Percentiles rank a stretch among this genome's conserved stretches.
Conservation (phyloP, 2,113 vertebrate genomes). For the Motacilla alba region DNA sequence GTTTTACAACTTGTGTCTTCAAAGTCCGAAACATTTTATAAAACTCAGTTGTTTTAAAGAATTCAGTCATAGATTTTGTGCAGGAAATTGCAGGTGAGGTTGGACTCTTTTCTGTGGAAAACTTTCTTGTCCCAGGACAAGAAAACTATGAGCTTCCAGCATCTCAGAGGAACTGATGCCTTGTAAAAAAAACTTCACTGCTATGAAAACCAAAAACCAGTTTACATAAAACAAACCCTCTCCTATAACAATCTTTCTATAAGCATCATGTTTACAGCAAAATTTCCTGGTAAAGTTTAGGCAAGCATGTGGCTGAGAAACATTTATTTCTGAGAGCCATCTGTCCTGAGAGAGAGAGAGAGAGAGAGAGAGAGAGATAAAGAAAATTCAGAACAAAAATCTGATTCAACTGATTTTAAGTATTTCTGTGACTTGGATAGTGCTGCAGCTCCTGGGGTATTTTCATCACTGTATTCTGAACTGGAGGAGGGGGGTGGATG, state of each 20-base stretch:
- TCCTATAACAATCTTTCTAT: neutral
- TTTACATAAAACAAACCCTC: neutral
- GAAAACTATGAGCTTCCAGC: neutral
- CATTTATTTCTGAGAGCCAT: slow-evolving; percentile 41
- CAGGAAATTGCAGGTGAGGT: neutral
- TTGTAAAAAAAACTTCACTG: neutral
- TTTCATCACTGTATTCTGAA: slow-evolving; percentile 49
- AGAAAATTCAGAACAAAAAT: slow-evolving; percentile 36
- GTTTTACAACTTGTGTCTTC: neutral
- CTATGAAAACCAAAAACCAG: neutral
- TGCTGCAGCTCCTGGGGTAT: slow-evolving; percentile 22
- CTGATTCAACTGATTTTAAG: slow-evolving; percentile 23
- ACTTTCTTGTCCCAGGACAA: neutral
- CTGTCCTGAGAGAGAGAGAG: slow-evolving; percentile 7
- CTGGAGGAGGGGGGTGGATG: neutral
- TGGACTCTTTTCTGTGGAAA: neutral
- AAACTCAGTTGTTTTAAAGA: neutral
- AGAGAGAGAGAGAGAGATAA: neutral
- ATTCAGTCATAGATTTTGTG: neutral
- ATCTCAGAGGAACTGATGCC: neutral
- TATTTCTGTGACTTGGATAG: slow-evolving; percentile 19
- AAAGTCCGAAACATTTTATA: neutral
- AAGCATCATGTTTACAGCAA: neutral
- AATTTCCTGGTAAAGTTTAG: neutral
- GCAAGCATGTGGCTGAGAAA: slow-evolving; percentile 9